Evolutionary conservation across 2,797 vertebrate species (phyloP), one percentile per base, ranked within the genome.

Genomic region (Pseudomugil gertrudae): DNA sequence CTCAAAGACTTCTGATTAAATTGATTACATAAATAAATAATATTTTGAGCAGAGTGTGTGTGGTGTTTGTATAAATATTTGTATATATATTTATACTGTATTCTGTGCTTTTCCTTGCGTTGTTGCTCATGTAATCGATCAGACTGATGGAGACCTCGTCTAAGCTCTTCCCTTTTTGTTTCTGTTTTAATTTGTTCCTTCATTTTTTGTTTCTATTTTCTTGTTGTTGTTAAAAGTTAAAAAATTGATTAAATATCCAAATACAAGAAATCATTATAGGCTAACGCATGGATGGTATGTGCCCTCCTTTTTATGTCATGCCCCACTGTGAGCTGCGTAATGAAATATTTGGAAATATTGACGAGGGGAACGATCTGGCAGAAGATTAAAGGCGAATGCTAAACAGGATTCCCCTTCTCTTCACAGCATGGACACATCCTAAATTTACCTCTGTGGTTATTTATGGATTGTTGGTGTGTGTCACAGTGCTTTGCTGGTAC

Each of bases 321-420:
- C 55, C 73, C 75, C 54, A 65, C 69, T 85, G 65, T 69, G 79
- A 79, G 61, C 26, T 60, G 76, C 57, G 67, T 40, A 55, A 74
- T 76, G 62, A 81, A 69, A 71, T 66, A 71, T 71, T 69, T 29
- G 43, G 68, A 83, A 76, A 3, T 74, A 79, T 72, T 83, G 63
- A 83, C 63, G 70, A 81, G 85, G 50, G 29, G 52, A 87, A 81
- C 55, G 14, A 75, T 85, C 50, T 80, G 71, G 76, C 79, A 70
- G 64, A 52, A 29, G 75, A 85, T 85, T 80, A 86, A 87, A 89
- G 61, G 29, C 51, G 32, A 47, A 54, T 30, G 2, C 35, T 63
- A 74, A 81, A 65, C 66, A 83, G 87, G 81, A 79, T 65, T 85
- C 55, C 72, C 83, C 66, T 4, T 79, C 43, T 74, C 77, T 54